phyloP scores from a whole-genome alignment of 1,140 invertebrate genomes.

The Latrodectus geometricus region DNA sequence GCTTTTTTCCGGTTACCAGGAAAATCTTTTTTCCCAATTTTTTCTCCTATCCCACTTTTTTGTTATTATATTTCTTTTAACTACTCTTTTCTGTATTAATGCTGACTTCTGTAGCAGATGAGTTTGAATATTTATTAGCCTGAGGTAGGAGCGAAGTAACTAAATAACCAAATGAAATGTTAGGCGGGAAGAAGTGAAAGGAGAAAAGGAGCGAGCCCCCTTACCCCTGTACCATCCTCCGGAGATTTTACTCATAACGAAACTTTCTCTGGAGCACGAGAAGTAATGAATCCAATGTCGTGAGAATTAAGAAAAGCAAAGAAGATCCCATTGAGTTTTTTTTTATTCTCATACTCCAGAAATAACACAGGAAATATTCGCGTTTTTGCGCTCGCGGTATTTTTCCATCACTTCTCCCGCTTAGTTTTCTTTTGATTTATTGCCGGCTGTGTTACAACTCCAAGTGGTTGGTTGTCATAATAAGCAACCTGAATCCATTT shows the following conservation, averaged over 20 bases:
- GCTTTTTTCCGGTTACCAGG: background rate
- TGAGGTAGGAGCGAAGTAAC: slow-evolving; percentile 2
- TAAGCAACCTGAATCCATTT: no score
- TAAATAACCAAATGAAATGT: background rate
- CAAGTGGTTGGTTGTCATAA: no score
- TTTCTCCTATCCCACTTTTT: background rate
- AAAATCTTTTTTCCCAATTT: background rate
- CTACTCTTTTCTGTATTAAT: slow-evolving; percentile 16
- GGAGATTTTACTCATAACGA: background rate
- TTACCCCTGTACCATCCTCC: background rate
- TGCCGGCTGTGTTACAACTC: no score
- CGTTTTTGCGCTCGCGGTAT: background rate
- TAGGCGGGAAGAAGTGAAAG: background rate
- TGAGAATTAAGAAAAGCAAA: background rate
- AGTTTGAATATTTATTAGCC: slow-evolving; percentile 23
- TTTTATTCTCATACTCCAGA: background rate
- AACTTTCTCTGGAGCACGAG: background rate
- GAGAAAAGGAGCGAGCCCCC: background rate
- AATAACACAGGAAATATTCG: background rate
- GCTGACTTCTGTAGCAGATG: background rate
- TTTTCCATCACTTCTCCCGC: no score
- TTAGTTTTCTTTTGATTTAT: no score
- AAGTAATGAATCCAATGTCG: background rate
- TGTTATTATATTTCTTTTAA: slow-evolving; percentile 4
- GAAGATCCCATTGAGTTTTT: background rate